phyloP scores from a whole-genome alignment of 1,140 invertebrate species.

The Bombus impatiens region DNA sequence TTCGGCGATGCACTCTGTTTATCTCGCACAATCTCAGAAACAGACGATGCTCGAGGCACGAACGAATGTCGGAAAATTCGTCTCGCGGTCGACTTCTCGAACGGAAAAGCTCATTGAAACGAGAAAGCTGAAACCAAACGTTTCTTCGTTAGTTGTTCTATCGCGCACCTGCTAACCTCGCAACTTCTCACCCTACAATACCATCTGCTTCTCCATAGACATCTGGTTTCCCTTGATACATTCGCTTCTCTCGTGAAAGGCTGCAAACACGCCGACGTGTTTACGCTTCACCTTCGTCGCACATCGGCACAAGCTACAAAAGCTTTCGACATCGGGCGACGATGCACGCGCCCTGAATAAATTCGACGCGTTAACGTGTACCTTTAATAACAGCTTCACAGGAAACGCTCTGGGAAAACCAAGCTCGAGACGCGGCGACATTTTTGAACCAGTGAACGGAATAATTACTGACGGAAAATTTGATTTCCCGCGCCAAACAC shows the following conservation, averaged over 20 bases:
- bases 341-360: constrained; percentile 38
- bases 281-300: constrained; percentile 28
- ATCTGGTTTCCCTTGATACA: constrained; percentile 5
- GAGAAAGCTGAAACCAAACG: background rate
- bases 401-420: background rate
- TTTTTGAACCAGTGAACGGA: constrained; percentile 1
- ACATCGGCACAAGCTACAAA: background rate
- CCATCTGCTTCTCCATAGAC: background rate
- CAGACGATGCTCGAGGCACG: no score
- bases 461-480: constrained; percentile 16
- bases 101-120: background rate
- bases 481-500: background rate
- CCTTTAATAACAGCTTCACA: background rate
- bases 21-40: background rate
- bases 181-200: background rate
- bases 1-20: background rate
- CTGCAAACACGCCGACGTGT: background rate
- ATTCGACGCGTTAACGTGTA: constrained; percentile 1
- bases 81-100: background rate
- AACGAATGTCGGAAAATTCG: no score
- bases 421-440: background rate
- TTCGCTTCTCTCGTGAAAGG: background rate
- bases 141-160: constrained; percentile 19
- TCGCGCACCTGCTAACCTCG: background rate
- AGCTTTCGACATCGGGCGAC: constrained; percentile 10